Evolutionary conservation across 2,797 vertebrate genomes (phyloP).

Genomic region (Malacoctenus gilli): DNA sequence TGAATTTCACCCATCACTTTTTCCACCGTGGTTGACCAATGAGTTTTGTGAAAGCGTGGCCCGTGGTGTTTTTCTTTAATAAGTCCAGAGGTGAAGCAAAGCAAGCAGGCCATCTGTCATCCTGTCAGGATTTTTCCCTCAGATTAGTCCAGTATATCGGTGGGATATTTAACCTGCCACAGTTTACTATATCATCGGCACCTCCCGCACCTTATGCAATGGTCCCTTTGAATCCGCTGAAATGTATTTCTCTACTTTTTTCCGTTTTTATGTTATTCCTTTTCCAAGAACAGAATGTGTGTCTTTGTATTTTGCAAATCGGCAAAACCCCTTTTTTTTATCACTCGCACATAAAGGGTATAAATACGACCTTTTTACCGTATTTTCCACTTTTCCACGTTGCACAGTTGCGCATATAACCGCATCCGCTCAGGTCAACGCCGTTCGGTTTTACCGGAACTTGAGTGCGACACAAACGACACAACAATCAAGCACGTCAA

Average conservation of each 20-base stretch:
- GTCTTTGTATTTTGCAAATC: too few relatives aligned
- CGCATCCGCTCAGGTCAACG: too few relatives aligned
- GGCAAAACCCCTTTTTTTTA: too few relatives aligned
- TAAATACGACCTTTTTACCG: too few relatives aligned
- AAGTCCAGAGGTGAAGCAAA: slow-evolving; percentile 77
- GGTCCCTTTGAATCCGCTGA: slow-evolving; percentile 30
- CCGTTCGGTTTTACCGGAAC: too few relatives aligned
- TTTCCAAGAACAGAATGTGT: too few relatives aligned
- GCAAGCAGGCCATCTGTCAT: slow-evolving; percentile 73
- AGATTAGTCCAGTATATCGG: slow-evolving; percentile 61
- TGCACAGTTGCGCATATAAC: too few relatives aligned
- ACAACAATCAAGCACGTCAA: too few relatives aligned
- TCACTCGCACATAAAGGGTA: too few relatives aligned
- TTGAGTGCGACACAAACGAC: too few relatives aligned
- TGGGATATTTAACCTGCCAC: slow-evolving; percentile 65
- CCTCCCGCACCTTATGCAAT: slow-evolving; percentile 16
- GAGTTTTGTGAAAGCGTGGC: slow-evolving; percentile 58
- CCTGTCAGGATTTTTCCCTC: slow-evolving; percentile 62
- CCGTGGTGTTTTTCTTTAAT: slow-evolving; percentile 80
- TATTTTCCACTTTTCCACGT: too few relatives aligned
- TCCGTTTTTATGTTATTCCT: too few relatives aligned
- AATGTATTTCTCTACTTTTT: slow-evolving; percentile 15
- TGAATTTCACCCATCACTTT: slow-evolving; percentile 74
- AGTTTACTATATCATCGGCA: slow-evolving; percentile 29
- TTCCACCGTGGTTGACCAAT: slow-evolving; percentile 65